Conservation (phyloP, 2,797 vertebrate species). For the Amazonetta brasiliensis region DNA sequence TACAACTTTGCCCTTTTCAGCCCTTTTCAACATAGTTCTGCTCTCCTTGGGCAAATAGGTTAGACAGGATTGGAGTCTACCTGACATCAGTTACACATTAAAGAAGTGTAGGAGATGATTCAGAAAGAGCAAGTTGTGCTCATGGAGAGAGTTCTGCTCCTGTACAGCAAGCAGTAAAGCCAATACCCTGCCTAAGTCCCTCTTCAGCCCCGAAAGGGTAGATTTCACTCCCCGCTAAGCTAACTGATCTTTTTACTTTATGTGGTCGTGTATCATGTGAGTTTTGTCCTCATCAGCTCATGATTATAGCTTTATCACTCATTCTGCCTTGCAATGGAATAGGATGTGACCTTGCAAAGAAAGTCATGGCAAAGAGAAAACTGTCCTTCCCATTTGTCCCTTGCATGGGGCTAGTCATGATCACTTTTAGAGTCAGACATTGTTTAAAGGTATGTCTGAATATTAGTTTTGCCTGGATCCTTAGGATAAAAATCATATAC, state of each 20-base stretch:
- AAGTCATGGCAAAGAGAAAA: background rate
- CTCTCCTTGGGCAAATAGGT: background rate
- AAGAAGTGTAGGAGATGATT: background rate
- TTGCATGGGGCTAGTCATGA: background rate
- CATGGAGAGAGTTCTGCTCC: background rate
- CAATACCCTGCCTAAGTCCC: background rate
- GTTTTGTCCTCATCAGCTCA: background rate
- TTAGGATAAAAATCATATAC: background rate
- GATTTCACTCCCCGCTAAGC: background rate
- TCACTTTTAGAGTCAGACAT: background rate
- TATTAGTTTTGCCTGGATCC: background rate
- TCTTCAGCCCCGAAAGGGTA: background rate
- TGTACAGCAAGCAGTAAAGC: background rate
- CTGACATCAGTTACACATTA: background rate
- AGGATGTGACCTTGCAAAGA: background rate
- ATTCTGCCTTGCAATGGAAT: background rate
- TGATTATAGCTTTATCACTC: background rate
- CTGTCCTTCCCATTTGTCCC: background rate
- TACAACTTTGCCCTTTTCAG: constrained; percentile 3
- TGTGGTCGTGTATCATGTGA: background rate
- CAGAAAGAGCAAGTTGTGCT: background rate
- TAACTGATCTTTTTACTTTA: background rate
- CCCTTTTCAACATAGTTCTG: background rate
- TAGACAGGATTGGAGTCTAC: background rate
- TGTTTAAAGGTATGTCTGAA: background rate